Conservation (phyloP, 2,888 invertebrate species). For the Exocentrus adspersus region DNA sequence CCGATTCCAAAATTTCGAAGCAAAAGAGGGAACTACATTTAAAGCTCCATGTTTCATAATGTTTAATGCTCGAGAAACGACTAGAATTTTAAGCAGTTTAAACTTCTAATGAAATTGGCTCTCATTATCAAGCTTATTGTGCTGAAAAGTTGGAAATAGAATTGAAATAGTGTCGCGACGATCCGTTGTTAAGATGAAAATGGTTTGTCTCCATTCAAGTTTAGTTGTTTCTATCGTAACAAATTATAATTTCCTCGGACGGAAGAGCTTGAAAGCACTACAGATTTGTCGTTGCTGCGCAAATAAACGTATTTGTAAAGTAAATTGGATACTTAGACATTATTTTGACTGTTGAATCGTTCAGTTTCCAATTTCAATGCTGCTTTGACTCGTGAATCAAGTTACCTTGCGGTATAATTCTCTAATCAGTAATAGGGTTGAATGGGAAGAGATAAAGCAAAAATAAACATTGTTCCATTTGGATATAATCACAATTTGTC, state of each 20-base stretch:
- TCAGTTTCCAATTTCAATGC: too few relatives aligned
- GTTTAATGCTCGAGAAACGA: conserved; percentile 30
- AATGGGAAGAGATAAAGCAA: too few relatives aligned
- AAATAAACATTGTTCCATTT: too few relatives aligned
- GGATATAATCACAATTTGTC: too few relatives aligned
- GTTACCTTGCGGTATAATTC: too few relatives aligned
- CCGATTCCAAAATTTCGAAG: conserved; percentile 25
- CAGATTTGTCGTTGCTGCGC: too few relatives aligned
- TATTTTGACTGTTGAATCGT: too few relatives aligned
- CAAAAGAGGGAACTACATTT: conserved; percentile 18
- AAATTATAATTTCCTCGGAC: background rate
- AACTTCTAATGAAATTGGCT: conserved; percentile 20
- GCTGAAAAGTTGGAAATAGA: conserved; percentile 17
- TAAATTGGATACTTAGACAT: too few relatives aligned
- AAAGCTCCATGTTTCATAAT: conserved; percentile 32
- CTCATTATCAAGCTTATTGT: conserved; percentile 18
- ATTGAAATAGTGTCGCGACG: conserved; percentile 13
- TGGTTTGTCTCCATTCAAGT: conserved; percentile 7
- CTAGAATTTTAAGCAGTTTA: conserved; percentile 30
- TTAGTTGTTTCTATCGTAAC: background rate
- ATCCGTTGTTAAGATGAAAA: conserved; percentile 4
- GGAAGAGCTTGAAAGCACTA: too few relatives aligned
- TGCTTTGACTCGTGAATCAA: too few relatives aligned
- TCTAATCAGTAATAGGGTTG: too few relatives aligned
- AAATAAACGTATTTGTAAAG: too few relatives aligned